Percentiles rank a stretch among this genome's conserved stretches.
phyloP scores from a whole-genome alignment of 2,113 vertebrate species.

The Sorex fumeus region DNA sequence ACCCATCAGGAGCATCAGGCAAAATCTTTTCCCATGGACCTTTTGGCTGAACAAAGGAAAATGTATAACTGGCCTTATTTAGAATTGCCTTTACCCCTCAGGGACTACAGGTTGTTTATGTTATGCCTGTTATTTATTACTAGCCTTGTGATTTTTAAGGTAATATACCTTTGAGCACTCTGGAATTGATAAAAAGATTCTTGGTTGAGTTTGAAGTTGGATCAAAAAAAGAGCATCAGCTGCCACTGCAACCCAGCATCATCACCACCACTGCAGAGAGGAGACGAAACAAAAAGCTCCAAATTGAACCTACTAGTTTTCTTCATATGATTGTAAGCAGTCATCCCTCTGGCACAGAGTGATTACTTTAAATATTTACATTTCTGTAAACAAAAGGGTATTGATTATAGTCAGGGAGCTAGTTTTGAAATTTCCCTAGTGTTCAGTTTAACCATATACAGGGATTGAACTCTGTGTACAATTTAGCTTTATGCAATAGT shows the following conservation, averaged over 20 bases:
- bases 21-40: background rate
- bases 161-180: constrained; percentile 28
- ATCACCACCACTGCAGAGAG: background rate
- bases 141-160: background rate
- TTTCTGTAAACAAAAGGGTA: constrained; percentile 4
- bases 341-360: constrained; percentile 2
- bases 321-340: background rate
- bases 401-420: background rate
- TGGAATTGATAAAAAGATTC: constrained; percentile 29
- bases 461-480: background rate
- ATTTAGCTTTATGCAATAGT: background rate
- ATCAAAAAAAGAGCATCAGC: background rate
- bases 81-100: background rate
- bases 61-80: background rate
- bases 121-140: background rate
- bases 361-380: constrained; percentile 29
- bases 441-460: constrained; percentile 26
- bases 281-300: background rate
- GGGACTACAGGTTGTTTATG: background rate
- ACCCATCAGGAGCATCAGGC: background rate
- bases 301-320: background rate
- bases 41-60: constrained; percentile 46
- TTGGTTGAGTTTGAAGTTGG: constrained; percentile 31
- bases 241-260: background rate
- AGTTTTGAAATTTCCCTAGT: constrained; percentile 34